Conservation (phyloP, 2,888 invertebrate species). For the Aphodius sticticus region DNA sequence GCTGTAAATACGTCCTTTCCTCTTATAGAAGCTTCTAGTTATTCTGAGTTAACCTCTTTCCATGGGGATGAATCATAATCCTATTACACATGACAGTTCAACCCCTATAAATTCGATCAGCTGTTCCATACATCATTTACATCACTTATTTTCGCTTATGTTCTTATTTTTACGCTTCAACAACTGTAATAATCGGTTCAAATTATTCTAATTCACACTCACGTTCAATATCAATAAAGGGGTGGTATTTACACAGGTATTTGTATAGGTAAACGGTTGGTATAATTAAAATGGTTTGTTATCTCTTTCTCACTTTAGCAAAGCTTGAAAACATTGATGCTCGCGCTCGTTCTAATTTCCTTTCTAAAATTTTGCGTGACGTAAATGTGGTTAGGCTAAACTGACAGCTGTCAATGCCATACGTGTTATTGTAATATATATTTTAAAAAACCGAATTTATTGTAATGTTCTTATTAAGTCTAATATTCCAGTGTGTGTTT, state of each 20-base stretch:
- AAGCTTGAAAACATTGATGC: neutral
- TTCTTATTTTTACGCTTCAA: neutral
- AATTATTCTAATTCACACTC: neutral
- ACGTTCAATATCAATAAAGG: neutral
- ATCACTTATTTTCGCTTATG: neutral
- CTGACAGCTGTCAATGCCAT: conserved; percentile 14
- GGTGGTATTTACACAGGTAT: neutral
- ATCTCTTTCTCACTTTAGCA: neutral
- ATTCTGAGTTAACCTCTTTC: neutral
- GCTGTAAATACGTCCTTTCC: neutral
- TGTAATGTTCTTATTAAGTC: conserved; percentile 28
- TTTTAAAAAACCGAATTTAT: conserved; percentile 18
- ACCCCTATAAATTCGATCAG: neutral
- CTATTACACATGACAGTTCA: neutral
- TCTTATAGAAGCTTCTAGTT: neutral
- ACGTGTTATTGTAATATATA: neutral
- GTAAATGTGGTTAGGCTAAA: neutral
- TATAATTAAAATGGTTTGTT: neutral
- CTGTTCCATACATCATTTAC: neutral
- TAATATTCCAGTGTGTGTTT: conserved; percentile 32
- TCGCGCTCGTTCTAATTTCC: no score
- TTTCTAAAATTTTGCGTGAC: neutral
- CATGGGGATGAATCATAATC: neutral
- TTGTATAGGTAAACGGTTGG: neutral
- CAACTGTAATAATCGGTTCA: neutral